Conservation (phyloP, 2,888 invertebrate species). For the Gastracanthus pulcherrimus region DNA sequence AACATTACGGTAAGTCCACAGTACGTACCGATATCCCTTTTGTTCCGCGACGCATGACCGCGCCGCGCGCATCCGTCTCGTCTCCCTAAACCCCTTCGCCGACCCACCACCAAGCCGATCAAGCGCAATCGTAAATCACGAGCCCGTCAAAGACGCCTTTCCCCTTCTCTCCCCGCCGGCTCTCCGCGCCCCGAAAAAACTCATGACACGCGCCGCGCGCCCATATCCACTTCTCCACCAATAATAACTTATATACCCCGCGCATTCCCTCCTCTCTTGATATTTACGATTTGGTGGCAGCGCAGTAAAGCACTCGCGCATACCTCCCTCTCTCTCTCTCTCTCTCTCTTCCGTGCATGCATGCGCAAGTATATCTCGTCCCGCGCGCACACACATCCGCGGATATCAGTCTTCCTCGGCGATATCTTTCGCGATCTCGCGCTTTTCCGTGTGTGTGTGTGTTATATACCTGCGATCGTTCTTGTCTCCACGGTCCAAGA, state of each 20-base stretch:
- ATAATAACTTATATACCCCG: constrained; percentile 68
- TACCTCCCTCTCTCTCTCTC: constrained; percentile 18
- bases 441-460: neutral
- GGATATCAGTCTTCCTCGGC: constrained; percentile 25
- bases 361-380: too few species aligned
- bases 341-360: neutral
- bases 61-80: too few species aligned
- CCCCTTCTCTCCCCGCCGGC: too few species aligned
- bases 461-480: neutral
- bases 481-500: neutral
- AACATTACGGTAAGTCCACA: too few species aligned
- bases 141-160: constrained; percentile 62
- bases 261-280: constrained; percentile 61
- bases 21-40: neutral
- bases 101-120: constrained; percentile 4
- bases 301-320: constrained; percentile 65
- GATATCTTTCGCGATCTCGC: constrained; percentile 32
- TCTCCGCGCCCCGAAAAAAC: constrained; percentile 48
- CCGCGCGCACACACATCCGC: neutral
- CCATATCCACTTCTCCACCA: constrained; percentile 55
- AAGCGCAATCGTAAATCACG: constrained; percentile 68
- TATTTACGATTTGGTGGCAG: constrained; percentile 70
- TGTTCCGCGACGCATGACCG: neutral
- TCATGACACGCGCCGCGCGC: constrained; percentile 64
- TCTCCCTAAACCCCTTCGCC: too few species aligned